A percentile compares a stretch with the other conserved stretches of the same genome.
phyloP scores from a whole-genome alignment of 2,113 vertebrate genomes.

The Cyanoramphus novaezelandiae region DNA sequence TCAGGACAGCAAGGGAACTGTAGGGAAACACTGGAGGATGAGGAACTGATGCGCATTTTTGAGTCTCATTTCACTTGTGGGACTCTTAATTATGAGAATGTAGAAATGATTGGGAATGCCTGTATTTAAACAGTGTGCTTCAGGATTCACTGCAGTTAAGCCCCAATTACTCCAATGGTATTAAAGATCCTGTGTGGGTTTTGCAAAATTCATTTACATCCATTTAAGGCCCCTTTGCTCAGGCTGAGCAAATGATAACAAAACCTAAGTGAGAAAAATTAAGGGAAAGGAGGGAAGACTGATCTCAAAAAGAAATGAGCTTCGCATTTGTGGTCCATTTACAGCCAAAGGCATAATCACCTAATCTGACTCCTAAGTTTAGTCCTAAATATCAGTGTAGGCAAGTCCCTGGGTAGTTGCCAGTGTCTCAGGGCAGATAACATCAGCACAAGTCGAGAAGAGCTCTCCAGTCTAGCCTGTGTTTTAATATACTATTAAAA shows the following conservation, averaged over 20 bases:
- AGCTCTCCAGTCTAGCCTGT: slow-evolving; percentile 23
- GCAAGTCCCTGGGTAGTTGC: slow-evolving; percentile 53
- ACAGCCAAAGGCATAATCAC: slow-evolving; percentile 34
- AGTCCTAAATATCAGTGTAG: slow-evolving; percentile 45
- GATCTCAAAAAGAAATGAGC: slow-evolving; percentile 27
- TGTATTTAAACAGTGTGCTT: background rate
- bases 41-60: background rate
- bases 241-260: slow-evolving; percentile 17
- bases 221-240: slow-evolving; percentile 5
- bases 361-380: slow-evolving; percentile 55
- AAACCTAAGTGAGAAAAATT: background rate
- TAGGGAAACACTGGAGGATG: background rate
- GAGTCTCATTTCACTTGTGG: background rate
- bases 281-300: background rate
- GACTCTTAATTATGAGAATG: background rate
- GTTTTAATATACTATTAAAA: slow-evolving; percentile 70
- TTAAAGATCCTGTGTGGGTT: slow-evolving; percentile 41
- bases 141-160: slow-evolving; percentile 25
- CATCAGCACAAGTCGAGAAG: slow-evolving; percentile 52
- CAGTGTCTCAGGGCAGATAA: slow-evolving; percentile 54
- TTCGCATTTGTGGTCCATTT: slow-evolving; percentile 37
- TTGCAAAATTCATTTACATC: slow-evolving; percentile 46
- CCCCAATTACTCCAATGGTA: background rate
- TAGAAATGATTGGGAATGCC: slow-evolving; percentile 7
- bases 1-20: background rate